Percentiles rank a stretch among this genome's conserved stretches.
Conservation (phyloP, 1,140 invertebrate species). For the Odontomachus brunneus region DNA sequence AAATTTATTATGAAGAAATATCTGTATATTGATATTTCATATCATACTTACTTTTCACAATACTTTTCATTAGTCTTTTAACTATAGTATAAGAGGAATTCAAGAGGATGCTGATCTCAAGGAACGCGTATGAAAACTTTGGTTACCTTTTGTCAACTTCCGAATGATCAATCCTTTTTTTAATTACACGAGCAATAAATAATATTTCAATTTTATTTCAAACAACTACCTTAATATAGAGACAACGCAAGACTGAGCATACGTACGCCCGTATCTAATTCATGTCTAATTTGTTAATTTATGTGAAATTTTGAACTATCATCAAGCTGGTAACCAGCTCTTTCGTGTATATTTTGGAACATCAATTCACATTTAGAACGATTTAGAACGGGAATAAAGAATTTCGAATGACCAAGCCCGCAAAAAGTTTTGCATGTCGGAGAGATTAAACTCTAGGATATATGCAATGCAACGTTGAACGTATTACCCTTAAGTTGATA, state of each 20-base stretch:
- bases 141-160: no score
- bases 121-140: no score
- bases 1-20: no score
- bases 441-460: conserved; percentile 19
- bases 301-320: conserved; percentile 34
- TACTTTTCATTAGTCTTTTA: no score
- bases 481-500: no score
- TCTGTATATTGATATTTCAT: no score
- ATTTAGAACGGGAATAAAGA: conserved; percentile 1
- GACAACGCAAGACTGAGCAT: conserved; percentile 25
- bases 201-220: no score
- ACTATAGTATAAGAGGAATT: no score
- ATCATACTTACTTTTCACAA: no score
- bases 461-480: conserved; percentile 28
- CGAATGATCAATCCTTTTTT: no score
- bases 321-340: conserved; percentile 14
- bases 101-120: no score
- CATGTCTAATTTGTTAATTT: conserved; percentile 36
- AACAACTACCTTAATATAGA: not conserved
- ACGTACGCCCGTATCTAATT: conserved; percentile 28
- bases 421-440: conserved; percentile 16
- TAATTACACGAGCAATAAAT: no score
- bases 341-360: not conserved
- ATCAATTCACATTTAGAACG: not conserved
- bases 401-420: conserved; percentile 10